phyloP scores from a whole-genome alignment of 2,888 invertebrate species.

The Tipula vernalis region DNA sequence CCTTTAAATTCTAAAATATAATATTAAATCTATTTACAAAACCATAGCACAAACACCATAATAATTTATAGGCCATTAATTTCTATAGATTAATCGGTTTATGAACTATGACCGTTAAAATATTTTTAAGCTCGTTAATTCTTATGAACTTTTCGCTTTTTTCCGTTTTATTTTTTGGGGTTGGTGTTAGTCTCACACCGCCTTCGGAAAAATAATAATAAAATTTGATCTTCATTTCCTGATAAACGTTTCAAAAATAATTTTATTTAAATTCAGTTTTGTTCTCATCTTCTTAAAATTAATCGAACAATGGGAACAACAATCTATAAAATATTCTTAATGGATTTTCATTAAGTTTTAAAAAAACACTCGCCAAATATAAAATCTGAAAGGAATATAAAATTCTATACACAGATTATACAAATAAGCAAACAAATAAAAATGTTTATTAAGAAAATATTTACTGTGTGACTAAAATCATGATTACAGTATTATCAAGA shows the following conservation, averaged over 20 bases:
- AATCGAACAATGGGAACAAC: neutral
- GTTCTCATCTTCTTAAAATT: neutral
- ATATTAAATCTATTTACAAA: neutral
- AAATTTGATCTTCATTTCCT: neutral
- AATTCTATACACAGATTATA: neutral
- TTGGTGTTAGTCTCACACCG: neutral
- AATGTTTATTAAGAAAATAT: neutral
- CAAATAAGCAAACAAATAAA: neutral
- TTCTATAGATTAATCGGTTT: neutral
- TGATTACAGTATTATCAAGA: neutral
- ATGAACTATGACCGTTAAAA: neutral
- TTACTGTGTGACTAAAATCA: neutral
- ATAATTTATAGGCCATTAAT: neutral
- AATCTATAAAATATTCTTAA: neutral
- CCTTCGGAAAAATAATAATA: neutral
- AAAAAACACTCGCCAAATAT: neutral
- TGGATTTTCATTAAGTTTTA: neutral
- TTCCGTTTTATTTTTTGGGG: too few species aligned
- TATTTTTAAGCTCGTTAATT: slow-evolving; percentile 4
- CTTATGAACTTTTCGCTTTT: neutral
- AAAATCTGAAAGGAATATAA: neutral
- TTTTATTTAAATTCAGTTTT: neutral
- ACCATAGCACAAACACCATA: neutral
- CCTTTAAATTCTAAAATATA: too few species aligned
- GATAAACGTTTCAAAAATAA: neutral